These are phyloP conservation scores for Drosophila watanabei DNA, from an alignment of 1,140 invertebrate genomes.

Conservation along the genomic window DNA sequence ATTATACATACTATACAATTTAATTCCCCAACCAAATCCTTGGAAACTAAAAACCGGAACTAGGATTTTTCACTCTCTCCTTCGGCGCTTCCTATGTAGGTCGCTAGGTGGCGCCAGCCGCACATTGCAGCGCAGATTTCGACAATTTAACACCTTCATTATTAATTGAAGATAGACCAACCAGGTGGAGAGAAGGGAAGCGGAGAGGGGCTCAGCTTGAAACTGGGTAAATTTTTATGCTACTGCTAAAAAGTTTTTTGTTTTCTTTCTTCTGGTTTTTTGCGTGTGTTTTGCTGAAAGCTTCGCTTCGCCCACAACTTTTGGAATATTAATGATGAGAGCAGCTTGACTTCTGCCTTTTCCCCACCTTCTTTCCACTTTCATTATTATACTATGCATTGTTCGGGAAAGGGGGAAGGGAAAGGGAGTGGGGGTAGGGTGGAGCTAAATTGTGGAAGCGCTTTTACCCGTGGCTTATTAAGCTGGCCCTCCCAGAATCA, in stretches of 20 bases:
- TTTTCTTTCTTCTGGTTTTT: constrained; percentile 37
- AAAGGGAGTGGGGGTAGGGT: background rate
- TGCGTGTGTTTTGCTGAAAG: constrained; percentile 62
- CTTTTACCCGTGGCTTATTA: constrained; percentile 64
- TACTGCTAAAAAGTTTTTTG: constrained; percentile 55
- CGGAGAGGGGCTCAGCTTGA: background rate
- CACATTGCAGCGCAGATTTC: constrained; percentile 68
- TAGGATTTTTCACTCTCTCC: background rate
- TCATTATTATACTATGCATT: constrained; percentile 42
- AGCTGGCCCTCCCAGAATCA: constrained; percentile 10
- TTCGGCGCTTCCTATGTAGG: constrained; percentile 53
- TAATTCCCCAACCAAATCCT: background rate
- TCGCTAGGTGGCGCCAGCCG: constrained; percentile 67
- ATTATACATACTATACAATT: background rate
- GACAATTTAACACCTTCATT: constrained; percentile 83
- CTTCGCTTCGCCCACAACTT: constrained; percentile 78
- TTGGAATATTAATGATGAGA: constrained; percentile 83
- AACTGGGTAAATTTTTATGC: constrained; percentile 39
- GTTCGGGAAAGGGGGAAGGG: constrained; percentile 11
- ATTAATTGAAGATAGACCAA: constrained; percentile 80
- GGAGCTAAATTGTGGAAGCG: constrained; percentile 48
- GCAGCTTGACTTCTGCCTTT: constrained; percentile 52
- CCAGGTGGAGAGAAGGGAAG: background rate
- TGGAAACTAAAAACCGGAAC: constrained; percentile 6
- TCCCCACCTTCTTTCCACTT: constrained; percentile 28